Evolutionary conservation across 2,797 vertebrate species (phyloP).

Genomic region (Toxotes lorentzi): DNA sequence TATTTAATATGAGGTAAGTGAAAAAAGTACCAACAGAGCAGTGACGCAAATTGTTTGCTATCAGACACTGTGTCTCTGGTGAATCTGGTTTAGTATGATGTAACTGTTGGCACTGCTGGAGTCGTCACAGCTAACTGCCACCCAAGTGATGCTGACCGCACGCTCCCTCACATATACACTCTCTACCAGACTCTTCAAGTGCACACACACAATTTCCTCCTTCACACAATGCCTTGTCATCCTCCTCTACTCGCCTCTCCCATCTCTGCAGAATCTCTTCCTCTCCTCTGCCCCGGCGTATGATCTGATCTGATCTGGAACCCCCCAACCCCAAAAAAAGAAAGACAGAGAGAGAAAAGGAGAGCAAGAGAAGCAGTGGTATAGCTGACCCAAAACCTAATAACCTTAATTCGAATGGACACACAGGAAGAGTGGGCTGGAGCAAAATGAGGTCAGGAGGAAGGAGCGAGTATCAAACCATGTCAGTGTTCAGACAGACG

Average conservation of each 20-base stretch:
- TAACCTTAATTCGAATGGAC: conserved; percentile 68
- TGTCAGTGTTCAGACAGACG: not conserved
- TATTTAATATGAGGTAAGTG: not conserved
- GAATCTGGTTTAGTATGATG: conserved; percentile 24
- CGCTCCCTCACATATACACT: conserved; percentile 21
- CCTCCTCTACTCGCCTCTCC: conserved; percentile 21
- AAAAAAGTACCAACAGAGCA: conserved; percentile 6
- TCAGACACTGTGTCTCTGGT: conserved; percentile 18
- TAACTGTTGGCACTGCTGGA: conserved; percentile 32
- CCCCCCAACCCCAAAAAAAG: not conserved
- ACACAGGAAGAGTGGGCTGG: conserved; percentile 44
- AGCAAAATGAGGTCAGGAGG: conserved; percentile 53
- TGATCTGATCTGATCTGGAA: conserved; percentile 60
- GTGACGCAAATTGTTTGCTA: conserved; percentile 16
- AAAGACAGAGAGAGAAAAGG: not conserved
- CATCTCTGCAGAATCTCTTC: conserved; percentile 60
- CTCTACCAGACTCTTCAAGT: not conserved
- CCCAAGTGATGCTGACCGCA: conserved; percentile 49
- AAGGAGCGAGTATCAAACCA: conserved; percentile 42
- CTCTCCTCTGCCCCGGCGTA: conserved; percentile 32
- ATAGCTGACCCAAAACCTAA: conserved; percentile 63
- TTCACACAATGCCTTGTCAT: conserved; percentile 23
- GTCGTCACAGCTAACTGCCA: conserved; percentile 34
- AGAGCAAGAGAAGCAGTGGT: conserved; percentile 23
- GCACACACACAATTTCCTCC: conserved; percentile 13